Base-by-base conservation (phyloP, 64 coral and sea anemone species). In the Porites australiensis region DNA sequence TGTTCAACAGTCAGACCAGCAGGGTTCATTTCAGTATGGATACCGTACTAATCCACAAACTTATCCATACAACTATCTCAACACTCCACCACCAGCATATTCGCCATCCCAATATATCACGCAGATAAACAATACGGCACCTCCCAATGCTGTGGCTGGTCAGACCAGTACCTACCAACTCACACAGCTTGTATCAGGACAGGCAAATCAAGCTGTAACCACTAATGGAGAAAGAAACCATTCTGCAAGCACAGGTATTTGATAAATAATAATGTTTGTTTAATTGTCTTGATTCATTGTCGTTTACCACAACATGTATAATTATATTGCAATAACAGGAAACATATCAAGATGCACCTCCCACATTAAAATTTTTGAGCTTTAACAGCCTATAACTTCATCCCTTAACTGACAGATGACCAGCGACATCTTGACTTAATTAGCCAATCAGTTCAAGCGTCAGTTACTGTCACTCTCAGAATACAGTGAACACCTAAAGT, bases 141-240 rank as follows among this genome's bases (percentile, higher is more conserved):
- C 95, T 69, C 95, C 95, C 16, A 98, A 98, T 94, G 90, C 95
- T 49, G 95, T 94, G 3, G 88, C 91, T 50, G 91, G 91, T 44
- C 82, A 87, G 86, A 87, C 82, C 64, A 98, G 93, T 82, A 85
- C 54, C 64, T 98, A 98, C 44, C 93, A 93, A 37, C 75, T 98
- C 20, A 90, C 95, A 19, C 87, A 88, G 13, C 58, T 98, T 79
- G 92, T 98, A 1, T 58, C 95, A 7, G 94, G 82, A 18, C 95
- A 98, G 67, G 65, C 72, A 37, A 82, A 59, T 69, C 92, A 89
- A 89, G 65, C 49, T 10, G 63, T 89, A 54, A 79, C 92, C 67
- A 75, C 54, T 72, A 88, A 94, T 46, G 88, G 74, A 14, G 77
- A 88, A 89, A 88, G 92, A 67, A 84, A 64, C 13, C 54, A 71